Percentiles rank a stretch among this genome's conserved stretches.
Conservation (phyloP, 2,113 vertebrate genomes). For the Pelvicachromis taeniatus region DNA sequence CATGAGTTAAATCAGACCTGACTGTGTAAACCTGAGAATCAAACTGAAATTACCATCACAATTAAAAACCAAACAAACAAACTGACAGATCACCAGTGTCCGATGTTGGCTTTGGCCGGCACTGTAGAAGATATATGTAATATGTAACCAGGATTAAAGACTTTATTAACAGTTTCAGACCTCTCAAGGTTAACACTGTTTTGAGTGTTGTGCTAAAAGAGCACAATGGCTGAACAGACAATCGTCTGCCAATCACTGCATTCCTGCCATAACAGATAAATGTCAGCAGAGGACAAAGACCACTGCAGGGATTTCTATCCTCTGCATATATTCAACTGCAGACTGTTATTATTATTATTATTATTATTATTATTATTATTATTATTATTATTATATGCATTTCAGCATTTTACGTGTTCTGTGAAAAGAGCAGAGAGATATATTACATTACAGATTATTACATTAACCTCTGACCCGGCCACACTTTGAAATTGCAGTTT, state of each 20-base stretch:
- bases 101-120: not conserved
- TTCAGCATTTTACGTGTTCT: not conserved
- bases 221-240: not conserved
- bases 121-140: not conserved
- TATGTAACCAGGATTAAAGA: not conserved
- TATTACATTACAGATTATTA: not conserved
- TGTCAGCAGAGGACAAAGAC: conserved; percentile 9
- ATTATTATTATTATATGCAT: not conserved
- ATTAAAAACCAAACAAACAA: not conserved
- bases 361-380: not conserved
- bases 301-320: not conserved
- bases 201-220: not conserved
- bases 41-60: not conserved
- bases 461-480: not conserved
- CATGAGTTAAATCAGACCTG: accelerated
- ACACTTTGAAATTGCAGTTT: not conserved
- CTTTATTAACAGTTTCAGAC: not conserved
- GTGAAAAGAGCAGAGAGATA: not conserved
- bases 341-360: not conserved
- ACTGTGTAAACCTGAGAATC: not conserved
- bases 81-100: not conserved
- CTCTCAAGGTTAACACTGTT: not conserved
- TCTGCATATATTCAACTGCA: not conserved
- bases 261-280: conserved; percentile 10
- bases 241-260: not conserved